Evolutionary conservation across 2,797 vertebrate species (phyloP), one percentile per base, ranked within the genome.

Genomic region (Mormyrus hasselquistii): DNA sequence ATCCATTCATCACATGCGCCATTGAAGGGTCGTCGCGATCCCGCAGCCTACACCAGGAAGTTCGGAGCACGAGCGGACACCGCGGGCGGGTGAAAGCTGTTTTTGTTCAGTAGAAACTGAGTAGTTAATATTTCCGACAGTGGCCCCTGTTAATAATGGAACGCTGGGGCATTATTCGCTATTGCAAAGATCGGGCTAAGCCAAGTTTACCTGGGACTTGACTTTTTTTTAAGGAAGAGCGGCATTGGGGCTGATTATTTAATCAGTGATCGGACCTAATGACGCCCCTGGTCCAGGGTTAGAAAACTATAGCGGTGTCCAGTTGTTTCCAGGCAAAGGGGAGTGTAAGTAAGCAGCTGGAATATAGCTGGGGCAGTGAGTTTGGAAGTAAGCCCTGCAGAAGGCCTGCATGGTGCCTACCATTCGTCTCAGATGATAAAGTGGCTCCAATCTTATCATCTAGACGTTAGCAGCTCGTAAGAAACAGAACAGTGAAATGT

Each of bases 401-500:
- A 47, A 12, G 29, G 29, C 12, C 62, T 73, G 65, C 65, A 12
- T 73, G 29, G 22, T 62, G 22, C 59, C 65, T 6, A 16, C 65
- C 65, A 47, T 22, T 49, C 44, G 1, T 83, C 38, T 83, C 76
- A 47, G 76, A 47, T 83, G 76, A 49, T 83, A 83, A 83, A 83
- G 76, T 49, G n/a, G 41, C 41, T 83, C 38, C 41, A 83, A 83
- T 83, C 38, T 83, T 83, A 83, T 83, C 44, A 49, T 83, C 38
- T 83, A 22, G 16, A 3, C 41, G n/a, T 44, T 49, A 83, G 38
- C 76, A 44, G 76, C 76, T 83, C n/a, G 76, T 44, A 83, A 47
- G 76, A 83, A 83, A 19, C 38, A n/a, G 44, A 83, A 47, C 76
- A 83, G 76, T 83, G 76, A 41, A 47, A 82, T 82, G 44, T 82